Conservation (phyloP, 2,797 vertebrate species). For the Gymnodraco acuticeps region DNA sequence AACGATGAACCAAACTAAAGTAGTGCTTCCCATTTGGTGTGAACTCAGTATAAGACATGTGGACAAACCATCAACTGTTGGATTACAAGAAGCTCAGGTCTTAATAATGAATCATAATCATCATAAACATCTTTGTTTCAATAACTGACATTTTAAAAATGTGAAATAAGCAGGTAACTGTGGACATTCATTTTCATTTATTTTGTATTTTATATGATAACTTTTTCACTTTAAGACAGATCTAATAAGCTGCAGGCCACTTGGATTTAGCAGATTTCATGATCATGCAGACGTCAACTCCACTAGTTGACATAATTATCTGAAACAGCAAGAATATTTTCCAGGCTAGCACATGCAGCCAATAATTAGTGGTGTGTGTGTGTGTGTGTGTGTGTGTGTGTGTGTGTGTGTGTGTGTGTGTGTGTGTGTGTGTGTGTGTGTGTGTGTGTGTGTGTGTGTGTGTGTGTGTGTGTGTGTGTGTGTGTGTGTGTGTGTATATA, state of each 20-base stretch:
- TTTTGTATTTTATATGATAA: background rate
- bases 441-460: conserved; percentile 31
- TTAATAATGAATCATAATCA: too few relatives aligned
- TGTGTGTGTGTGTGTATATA: conserved; percentile 30
- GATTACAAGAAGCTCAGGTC: too few relatives aligned
- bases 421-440: conserved; percentile 43
- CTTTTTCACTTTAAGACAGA: conserved; percentile 36
- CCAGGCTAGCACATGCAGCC: conserved; percentile 45
- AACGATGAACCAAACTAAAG: too few relatives aligned
- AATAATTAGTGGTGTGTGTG: conserved; percentile 1
- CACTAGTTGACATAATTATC: conserved; percentile 75
- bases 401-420: conserved; percentile 32
- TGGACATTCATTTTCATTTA: conserved; percentile 9
- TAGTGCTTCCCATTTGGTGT: too few relatives aligned
- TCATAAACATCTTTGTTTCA: too few relatives aligned
- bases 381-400: conserved; percentile 28
- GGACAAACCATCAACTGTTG: too few relatives aligned
- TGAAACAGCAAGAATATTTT: conserved; percentile 68
- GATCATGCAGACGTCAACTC: conserved; percentile 69
- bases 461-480: conserved; percentile 39
- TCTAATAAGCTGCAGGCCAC: conserved; percentile 36
- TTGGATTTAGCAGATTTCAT: conserved; percentile 50
- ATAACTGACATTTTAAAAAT: too few relatives aligned
- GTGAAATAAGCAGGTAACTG: background rate
- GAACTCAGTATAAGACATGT: too few relatives aligned